Conservation (phyloP, 2,888 invertebrate species). For the Pterostichus madidus region DNA sequence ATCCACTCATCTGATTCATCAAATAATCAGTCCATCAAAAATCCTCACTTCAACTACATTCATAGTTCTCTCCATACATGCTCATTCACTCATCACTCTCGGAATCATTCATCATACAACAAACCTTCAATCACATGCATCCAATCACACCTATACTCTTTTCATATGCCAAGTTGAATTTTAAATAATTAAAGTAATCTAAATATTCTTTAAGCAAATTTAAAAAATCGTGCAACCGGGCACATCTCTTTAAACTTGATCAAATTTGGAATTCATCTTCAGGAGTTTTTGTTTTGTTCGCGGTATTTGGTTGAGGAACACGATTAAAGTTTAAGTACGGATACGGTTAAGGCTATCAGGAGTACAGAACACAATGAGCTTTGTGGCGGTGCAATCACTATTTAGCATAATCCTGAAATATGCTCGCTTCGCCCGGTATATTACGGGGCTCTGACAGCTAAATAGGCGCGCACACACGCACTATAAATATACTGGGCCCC, state of each 20-base stretch:
- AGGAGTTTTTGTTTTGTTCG: background rate
- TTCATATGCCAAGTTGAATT: too few relatives aligned
- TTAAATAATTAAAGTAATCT: too few relatives aligned
- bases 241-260: background rate
- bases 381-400: constrained; percentile 63
- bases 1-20: too few relatives aligned
- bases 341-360: constrained; percentile 12
- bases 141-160: too few relatives aligned
- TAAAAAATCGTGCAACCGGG: too few relatives aligned
- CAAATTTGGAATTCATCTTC: background rate
- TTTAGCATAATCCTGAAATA: constrained; percentile 67
- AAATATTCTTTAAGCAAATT: too few relatives aligned
- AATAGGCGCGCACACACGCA: constrained; percentile 61
- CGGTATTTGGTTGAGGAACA: background rate
- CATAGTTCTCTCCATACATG: too few relatives aligned
- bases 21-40: too few relatives aligned
- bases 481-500: constrained; percentile 57
- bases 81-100: too few relatives aligned
- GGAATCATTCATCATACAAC: too few relatives aligned
- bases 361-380: constrained; percentile 61
- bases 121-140: too few relatives aligned
- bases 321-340: background rate
- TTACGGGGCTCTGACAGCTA: constrained; percentile 64
- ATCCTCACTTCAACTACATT: too few relatives aligned
- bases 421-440: constrained; percentile 57